These are phyloP conservation scores for Monochamus alternatus DNA, from an alignment of 2,888 invertebrate species.

Conservation along the genomic window DNA sequence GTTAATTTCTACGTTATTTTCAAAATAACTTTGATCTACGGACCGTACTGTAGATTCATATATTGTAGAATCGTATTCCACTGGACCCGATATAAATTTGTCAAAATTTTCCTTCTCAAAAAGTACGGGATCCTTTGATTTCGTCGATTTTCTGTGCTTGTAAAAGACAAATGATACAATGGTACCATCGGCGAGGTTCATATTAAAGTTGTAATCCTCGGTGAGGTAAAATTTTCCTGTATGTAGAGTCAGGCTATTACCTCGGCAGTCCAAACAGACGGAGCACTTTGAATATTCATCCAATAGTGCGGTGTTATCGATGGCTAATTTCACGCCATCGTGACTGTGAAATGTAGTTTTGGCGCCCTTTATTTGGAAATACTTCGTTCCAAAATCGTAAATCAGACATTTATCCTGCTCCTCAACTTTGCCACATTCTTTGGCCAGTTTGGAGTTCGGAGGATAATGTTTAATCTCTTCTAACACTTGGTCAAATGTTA, in stretches of 20 bases:
- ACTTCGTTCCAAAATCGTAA: slow-evolving; percentile 57
- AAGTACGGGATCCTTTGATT: too few relatives aligned
- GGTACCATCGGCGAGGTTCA: slow-evolving; percentile 54
- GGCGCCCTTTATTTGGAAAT: slow-evolving; percentile 54
- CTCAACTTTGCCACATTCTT: slow-evolving; percentile 43
- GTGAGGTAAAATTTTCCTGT: slow-evolving; percentile 42
- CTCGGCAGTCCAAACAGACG: slow-evolving; percentile 51
- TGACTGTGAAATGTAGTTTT: slow-evolving; percentile 59
- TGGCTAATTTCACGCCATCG: slow-evolving; percentile 58
- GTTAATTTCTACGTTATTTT: slow-evolving; percentile 16
- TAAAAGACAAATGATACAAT: slow-evolving; percentile 54
- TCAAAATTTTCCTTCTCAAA: too few relatives aligned
- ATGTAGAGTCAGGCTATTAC: slow-evolving; percentile 54
- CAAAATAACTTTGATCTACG: slow-evolving; percentile 40
- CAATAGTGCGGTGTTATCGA: slow-evolving; percentile 58
- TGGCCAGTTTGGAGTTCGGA: slow-evolving; percentile 40
- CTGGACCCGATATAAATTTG: too few relatives aligned
- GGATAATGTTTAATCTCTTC: slow-evolving; percentile 54
- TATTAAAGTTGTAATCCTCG: slow-evolving; percentile 51
- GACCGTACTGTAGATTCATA: background rate
- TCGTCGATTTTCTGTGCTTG: background rate
- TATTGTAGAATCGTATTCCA: background rate
- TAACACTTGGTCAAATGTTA: slow-evolving; percentile 51
- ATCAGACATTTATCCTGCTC: slow-evolving; percentile 47
- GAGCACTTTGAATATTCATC: slow-evolving; percentile 55